Conservation (phyloP, 2,888 invertebrate species). For the Acleris holmiana region DNA sequence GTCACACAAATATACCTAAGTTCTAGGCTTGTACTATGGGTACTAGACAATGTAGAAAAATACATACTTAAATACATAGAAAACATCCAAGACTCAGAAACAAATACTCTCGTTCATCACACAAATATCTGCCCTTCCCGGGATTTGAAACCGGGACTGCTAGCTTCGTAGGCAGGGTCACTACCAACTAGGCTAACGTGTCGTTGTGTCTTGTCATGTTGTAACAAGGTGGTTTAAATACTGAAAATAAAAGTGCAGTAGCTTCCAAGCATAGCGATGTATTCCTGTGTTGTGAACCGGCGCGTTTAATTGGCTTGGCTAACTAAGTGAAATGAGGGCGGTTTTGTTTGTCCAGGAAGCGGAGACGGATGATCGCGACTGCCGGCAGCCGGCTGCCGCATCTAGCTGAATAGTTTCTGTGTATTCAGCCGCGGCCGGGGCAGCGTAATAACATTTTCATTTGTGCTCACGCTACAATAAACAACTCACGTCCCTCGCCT, state of each 20-base stretch:
- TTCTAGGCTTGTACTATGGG: no score
- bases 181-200: no score
- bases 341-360: slow-evolving; percentile 18
- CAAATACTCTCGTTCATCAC: no score
- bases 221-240: no score
- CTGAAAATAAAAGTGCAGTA: background rate
- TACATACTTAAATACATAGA: no score
- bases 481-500: slow-evolving; percentile 83
- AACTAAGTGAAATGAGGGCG: slow-evolving; percentile 20
- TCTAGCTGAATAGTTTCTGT: slow-evolving; percentile 54
- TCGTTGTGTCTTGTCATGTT: no score
- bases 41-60: no score
- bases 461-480: slow-evolving; percentile 82
- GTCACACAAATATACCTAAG: no score
- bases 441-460: slow-evolving; percentile 83
- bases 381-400: slow-evolving; percentile 41
- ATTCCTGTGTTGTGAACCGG: slow-evolving; percentile 2
- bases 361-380: slow-evolving; percentile 15
- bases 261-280: slow-evolving; percentile 42
- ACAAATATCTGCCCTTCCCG: no score
- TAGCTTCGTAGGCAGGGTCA: no score
- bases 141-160: no score
- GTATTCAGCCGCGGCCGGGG: slow-evolving; percentile 57
- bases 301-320: background rate
- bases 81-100: no score